A percentile compares a stretch with the other conserved stretches of the same genome.
Conservation (phyloP, 2,113 vertebrate species). For the Proterorhinus semilunaris region DNA sequence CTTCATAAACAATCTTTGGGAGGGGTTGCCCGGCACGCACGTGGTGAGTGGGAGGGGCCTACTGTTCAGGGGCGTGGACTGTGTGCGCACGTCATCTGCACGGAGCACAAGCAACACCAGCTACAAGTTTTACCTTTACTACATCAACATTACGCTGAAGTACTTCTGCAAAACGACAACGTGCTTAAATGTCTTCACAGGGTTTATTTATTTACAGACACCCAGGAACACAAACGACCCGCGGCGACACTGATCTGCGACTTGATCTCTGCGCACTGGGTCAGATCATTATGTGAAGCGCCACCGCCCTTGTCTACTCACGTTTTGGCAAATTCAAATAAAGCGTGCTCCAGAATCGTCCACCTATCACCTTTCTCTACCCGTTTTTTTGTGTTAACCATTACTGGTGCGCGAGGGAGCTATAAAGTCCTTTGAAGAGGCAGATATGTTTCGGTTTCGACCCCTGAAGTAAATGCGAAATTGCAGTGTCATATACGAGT, state of each 20-base stretch:
- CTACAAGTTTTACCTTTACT: slow-evolving; percentile 15
- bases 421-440: slow-evolving; percentile 26
- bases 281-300: slow-evolving; percentile 73
- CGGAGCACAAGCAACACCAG: slow-evolving; percentile 44
- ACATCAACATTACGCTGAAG: not conserved
- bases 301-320: slow-evolving; percentile 71
- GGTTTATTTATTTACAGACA: not conserved
- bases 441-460: slow-evolving; percentile 20
- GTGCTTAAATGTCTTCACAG: too few relatives aligned
- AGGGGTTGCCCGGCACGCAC: slow-evolving; percentile 76
- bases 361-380: not conserved
- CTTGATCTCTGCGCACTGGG: slow-evolving; percentile 54
- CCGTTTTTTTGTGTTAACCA: not conserved
- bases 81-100: slow-evolving; percentile 70
- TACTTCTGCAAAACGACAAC: not conserved
- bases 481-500: slow-evolving; percentile 41
- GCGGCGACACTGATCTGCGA: slow-evolving; percentile 24
- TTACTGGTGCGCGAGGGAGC: not conserved
- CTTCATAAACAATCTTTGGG: slow-evolving; percentile 55
- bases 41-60: slow-evolving; percentile 71
- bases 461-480: slow-evolving; percentile 24
- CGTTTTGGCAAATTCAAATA: not conserved
- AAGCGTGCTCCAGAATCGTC: not conserved
- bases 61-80: slow-evolving; percentile 50
- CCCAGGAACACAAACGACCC: not conserved